Evolutionary conservation across 2,797 vertebrate genomes (phyloP).

Genomic region (Anisognathus igniventris): DNA sequence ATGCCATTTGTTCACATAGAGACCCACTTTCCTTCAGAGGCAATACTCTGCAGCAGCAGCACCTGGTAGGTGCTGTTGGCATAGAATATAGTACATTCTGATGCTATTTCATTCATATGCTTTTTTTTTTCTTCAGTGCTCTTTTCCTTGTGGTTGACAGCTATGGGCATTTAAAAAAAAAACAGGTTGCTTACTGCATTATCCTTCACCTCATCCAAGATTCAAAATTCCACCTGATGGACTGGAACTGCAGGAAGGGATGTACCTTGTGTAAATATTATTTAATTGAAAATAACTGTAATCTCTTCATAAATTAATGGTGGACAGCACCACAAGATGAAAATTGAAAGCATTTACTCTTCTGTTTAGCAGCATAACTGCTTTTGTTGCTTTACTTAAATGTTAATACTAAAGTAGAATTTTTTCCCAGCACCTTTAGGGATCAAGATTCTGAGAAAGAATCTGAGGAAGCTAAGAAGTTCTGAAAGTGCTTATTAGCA

Average conservation of each 20-base stretch:
- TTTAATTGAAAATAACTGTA: neutral
- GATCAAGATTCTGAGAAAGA: neutral
- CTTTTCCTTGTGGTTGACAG: neutral
- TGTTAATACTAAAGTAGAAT: neutral
- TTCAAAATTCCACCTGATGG: neutral
- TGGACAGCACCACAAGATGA: neutral
- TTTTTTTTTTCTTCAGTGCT: neutral
- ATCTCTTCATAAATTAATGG: neutral
- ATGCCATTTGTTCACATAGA: neutral
- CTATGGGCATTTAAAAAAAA: neutral
- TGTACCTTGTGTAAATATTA: neutral
- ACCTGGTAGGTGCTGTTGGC: neutral
- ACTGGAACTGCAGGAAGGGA: conserved; percentile 11
- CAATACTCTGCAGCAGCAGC: neutral
- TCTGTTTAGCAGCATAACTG: neutral
- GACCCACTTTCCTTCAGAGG: neutral
- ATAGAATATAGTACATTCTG: neutral
- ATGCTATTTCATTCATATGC: neutral
- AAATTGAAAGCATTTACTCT: neutral
- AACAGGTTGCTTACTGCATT: neutral
- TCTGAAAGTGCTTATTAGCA: neutral
- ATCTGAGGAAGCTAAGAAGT: neutral
- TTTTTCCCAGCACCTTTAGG: neutral
- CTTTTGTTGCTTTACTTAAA: neutral
- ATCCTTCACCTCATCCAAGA: conserved; percentile 10